Evolutionary conservation across 2,888 invertebrate genomes (phyloP).

Genomic region (Caradrina kadenii): DNA sequence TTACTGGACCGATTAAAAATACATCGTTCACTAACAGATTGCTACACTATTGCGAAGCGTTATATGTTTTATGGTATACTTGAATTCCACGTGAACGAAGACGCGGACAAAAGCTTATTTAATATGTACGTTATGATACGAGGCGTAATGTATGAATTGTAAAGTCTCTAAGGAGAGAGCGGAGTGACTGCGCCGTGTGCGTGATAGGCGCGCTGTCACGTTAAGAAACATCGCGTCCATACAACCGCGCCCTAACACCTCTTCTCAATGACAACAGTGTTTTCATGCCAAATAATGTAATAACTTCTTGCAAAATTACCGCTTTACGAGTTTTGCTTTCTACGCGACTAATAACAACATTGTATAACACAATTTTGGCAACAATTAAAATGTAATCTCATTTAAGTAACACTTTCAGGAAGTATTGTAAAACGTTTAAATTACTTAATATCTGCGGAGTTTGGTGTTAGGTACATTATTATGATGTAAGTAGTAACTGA

Average conservation of each 20-base stretch:
- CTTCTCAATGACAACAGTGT: constrained; percentile 10
- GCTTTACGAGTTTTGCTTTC: constrained; percentile 53
- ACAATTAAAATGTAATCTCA: constrained; percentile 47
- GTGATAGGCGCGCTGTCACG: neutral
- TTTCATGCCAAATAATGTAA: constrained; percentile 22
- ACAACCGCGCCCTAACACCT: neutral
- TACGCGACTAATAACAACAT: constrained; percentile 52
- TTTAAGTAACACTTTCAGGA: constrained; percentile 49
- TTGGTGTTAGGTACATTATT: neutral
- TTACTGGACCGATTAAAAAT: too few relatives aligned
- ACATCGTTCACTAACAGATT: too few relatives aligned
- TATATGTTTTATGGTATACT: too few relatives aligned
- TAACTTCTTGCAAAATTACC: constrained; percentile 41
- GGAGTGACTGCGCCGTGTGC: neutral
- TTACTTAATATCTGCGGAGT: constrained; percentile 32
- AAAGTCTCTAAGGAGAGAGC: neutral
- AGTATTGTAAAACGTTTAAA: constrained; percentile 36
- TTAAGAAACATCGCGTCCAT: neutral
- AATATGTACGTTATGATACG: neutral
- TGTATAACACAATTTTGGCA: constrained; percentile 55
- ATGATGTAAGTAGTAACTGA: neutral
- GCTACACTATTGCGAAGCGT: too few relatives aligned
- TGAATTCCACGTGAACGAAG: too few relatives aligned
- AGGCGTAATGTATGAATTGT: neutral
- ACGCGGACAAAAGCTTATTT: too few relatives aligned